Evolutionary conservation across 2,888 invertebrate species (phyloP), one percentile per base, ranked within the genome.

Genomic region (Scaptomyza polygonia): DNA sequence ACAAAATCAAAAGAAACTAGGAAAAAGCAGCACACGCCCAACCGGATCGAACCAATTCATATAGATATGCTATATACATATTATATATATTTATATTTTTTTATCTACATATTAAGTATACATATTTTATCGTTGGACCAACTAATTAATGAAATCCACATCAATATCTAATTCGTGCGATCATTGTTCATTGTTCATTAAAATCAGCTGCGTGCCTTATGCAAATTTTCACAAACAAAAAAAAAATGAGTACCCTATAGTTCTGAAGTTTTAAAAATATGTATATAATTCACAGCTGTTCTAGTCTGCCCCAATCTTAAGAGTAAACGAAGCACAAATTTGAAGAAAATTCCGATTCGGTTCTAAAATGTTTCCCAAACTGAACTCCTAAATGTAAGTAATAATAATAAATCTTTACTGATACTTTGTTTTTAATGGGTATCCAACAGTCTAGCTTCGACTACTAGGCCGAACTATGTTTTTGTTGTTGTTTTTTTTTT

Each of bases 91-190:
- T 40, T 43, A 72, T 42, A 18, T 2, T 16, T 11, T 11, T 29
- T 3, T 6, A 42, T n/a, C n/a, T 18, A 18, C 9, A 40, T 40
- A 11, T 40, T 11, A n/a, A 29, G n/a, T 36, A 43, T 52, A 43
- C 51, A 42, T 57, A 67, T 39, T 39, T 39, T 16, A 39, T 63
- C 52, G 70, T n/a, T 57, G 43, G 42, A 34, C 40, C 39, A 77
- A 72, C 86, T 85, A 84, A 87, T 84, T 87, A 87, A 84, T 79
- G 77, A 84, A 87, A 84, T 87, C 84, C 71, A 71, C 66, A 71
- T 83, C 71, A 83, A 78, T 63, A 86, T 81, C 85, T 74, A 64
- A 81, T 79, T 82, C 67, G 55, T 66, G 58, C 65, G 64, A 77
- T 77, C 76, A 73, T 69, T 75, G 69, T 65, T 73, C 71, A 75